phyloP scores from a whole-genome alignment of 2,797 vertebrate species.

The Amblyopsis hoosieri region DNA sequence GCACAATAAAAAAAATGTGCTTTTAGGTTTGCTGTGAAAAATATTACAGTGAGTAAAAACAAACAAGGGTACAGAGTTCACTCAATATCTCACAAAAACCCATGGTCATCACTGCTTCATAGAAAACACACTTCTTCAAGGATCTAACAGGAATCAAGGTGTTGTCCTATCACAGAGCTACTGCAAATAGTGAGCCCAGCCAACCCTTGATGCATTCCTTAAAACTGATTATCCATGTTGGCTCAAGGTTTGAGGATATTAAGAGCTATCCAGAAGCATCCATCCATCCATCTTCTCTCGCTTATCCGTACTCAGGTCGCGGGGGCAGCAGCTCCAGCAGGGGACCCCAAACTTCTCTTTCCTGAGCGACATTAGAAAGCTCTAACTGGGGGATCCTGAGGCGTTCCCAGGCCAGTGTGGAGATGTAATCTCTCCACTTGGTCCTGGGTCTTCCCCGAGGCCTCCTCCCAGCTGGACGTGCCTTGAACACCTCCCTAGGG shows the following conservation, averaged over 20 bases:
- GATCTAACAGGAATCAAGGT: slow-evolving; percentile 7
- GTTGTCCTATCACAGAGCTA: background rate
- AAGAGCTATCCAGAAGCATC: background rate
- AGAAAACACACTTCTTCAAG: background rate
- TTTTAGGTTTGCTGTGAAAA: too few species aligned
- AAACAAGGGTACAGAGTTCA: background rate
- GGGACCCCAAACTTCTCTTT: too few species aligned
- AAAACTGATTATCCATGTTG: slow-evolving; percentile 25
- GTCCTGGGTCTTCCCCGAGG: too few species aligned
- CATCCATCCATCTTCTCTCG: background rate
- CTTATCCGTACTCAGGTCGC: too few species aligned
- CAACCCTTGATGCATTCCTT: slow-evolving; percentile 34
- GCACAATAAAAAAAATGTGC: background rate
- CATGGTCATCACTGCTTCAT: background rate
- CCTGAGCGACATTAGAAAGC: too few species aligned
- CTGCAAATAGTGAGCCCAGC: slow-evolving; percentile 21
- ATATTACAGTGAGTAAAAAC: background rate
- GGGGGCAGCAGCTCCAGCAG: too few species aligned
- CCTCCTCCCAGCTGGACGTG: too few species aligned
- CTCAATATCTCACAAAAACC: background rate
- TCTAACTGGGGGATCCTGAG: too few species aligned
- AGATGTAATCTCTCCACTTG: too few species aligned
- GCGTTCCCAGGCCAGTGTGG: too few species aligned
- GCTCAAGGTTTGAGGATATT: background rate
- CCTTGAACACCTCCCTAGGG: too few species aligned